phyloP scores from a whole-genome alignment of 2,888 invertebrate genomes.

The Alentia gelatinosa region DNA sequence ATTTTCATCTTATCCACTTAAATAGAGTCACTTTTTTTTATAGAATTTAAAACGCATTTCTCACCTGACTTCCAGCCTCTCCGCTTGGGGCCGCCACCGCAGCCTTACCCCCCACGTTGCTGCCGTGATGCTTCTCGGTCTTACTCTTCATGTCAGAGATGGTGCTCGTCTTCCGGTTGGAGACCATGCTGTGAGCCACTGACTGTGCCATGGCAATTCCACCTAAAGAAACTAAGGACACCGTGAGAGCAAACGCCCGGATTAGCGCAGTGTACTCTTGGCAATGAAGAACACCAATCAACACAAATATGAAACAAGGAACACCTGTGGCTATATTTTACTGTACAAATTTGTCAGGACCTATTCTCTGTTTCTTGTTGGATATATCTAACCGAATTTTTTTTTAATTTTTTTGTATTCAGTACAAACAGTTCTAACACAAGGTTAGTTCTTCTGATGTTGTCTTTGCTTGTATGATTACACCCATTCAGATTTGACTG shows the following conservation, averaged over 20 bases:
- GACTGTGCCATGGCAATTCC: slow-evolving; percentile 62
- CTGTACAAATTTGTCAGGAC: too few species aligned
- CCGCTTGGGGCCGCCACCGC: slow-evolving; percentile 73
- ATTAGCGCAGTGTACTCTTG: background rate
- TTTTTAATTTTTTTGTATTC: too few species aligned
- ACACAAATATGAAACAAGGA: background rate
- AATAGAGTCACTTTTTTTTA: background rate
- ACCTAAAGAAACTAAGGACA: slow-evolving; percentile 56
- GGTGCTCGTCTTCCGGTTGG: slow-evolving; percentile 78
- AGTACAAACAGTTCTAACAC: too few species aligned
- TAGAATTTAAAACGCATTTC: background rate
- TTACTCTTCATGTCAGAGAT: slow-evolving; percentile 74
- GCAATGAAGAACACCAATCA: background rate
- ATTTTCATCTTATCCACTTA: background rate
- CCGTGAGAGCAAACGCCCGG: background rate
- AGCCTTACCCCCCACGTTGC: slow-evolving; percentile 69
- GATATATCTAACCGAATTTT: too few species aligned
- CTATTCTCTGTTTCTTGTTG: too few species aligned
- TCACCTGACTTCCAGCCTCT: slow-evolving; percentile 76
- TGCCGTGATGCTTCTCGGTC: slow-evolving; percentile 71
- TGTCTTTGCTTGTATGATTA: too few species aligned
- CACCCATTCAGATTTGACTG: too few species aligned
- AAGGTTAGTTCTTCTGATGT: too few species aligned
- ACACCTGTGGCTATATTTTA: background rate
- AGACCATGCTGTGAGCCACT: slow-evolving; percentile 69